These are phyloP conservation scores for Zoanthus gigantus DNA, from an alignment of 92 coral and sea anemone genomes.

Conservation along the genomic window DNA sequence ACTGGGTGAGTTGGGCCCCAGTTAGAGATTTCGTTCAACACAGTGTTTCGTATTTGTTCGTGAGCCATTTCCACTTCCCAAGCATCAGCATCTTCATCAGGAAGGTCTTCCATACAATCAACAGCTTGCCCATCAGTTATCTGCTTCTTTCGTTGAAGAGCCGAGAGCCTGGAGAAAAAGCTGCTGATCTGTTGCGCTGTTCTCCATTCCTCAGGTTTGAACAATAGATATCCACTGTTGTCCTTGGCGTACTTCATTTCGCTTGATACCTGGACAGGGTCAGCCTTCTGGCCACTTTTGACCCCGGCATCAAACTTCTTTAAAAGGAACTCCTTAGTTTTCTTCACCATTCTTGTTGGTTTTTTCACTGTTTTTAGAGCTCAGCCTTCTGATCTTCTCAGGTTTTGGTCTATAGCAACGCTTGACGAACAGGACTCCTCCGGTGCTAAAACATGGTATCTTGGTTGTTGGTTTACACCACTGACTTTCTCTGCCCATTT, in stretches of 20 bases:
- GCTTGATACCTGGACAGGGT: constrained; percentile 38
- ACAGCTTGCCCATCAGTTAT: not conserved
- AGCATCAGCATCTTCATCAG: constrained; percentile 12
- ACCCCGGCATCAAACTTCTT: constrained; percentile 46
- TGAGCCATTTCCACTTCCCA: constrained; percentile 16
- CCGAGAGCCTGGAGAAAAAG: constrained; percentile 49
- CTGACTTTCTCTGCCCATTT: constrained; percentile 55
- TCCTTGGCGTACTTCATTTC: constrained; percentile 57
- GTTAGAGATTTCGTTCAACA: not conserved
- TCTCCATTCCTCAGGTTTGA: constrained; percentile 52
- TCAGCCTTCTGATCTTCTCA: constrained; percentile 36
- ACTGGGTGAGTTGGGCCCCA: not conserved
- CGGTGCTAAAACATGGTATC: not conserved
- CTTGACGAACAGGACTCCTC: not conserved
- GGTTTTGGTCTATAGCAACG: not conserved
- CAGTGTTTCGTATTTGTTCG: not conserved
- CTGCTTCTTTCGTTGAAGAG: constrained; percentile 11
- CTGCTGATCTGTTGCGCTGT: constrained; percentile 45
- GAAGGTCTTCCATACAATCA: not conserved
- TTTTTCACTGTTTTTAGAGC: constrained; percentile 50
- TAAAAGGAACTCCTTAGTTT: constrained; percentile 36
- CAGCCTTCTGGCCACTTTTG: constrained; percentile 37
- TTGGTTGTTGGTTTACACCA: constrained; percentile 8
- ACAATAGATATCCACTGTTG: constrained; percentile 28
- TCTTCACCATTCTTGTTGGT: constrained; percentile 40